Percentiles rank a stretch among this genome's conserved stretches.
These are phyloP conservation scores for Caenorhabditis briggsae DNA, from an alignment of 1,140 invertebrate genomes.

Conservation along the genomic window DNA sequence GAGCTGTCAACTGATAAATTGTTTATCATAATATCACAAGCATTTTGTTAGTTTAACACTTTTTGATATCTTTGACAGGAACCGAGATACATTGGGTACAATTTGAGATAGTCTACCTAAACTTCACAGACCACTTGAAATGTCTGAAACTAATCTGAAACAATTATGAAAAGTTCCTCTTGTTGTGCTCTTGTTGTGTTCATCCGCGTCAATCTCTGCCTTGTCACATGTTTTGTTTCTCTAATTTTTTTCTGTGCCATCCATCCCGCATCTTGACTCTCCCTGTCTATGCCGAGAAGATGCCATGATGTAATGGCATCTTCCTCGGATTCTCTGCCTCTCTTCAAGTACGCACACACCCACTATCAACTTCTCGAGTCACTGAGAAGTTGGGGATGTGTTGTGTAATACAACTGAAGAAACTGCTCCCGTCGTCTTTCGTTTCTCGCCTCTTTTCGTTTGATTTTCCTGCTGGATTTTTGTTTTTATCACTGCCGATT, in stretches of 20 bases:
- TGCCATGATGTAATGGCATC: slow-evolving; percentile 38
- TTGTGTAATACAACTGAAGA: slow-evolving; percentile 51
- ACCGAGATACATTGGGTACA: no score
- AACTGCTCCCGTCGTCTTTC: slow-evolving; percentile 17
- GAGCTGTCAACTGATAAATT: no score
- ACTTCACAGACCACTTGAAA: no score
- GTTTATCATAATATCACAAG: no score
- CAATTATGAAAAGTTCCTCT: no score
- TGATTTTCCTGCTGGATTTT: slow-evolving; percentile 29
- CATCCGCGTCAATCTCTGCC: no score
- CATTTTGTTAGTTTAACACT: no score
- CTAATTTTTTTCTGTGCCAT: slow-evolving; percentile 15
- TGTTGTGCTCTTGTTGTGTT: no score
- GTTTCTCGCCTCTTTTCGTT: not conserved
- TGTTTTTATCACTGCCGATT: not conserved
- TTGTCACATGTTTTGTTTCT: slow-evolving; percentile 21
- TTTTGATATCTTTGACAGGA: no score
- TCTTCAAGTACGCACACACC: not conserved
- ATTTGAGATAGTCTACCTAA: no score
- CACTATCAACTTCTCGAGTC: not conserved
- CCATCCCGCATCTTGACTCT: slow-evolving; percentile 26
- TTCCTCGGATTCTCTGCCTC: not conserved
- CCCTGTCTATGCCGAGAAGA: not conserved
- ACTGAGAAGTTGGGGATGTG: slow-evolving; percentile 23
- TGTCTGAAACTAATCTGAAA: no score